phyloP scores from a whole-genome alignment of 2,888 invertebrate genomes.

The Chymomyza amoena region DNA sequence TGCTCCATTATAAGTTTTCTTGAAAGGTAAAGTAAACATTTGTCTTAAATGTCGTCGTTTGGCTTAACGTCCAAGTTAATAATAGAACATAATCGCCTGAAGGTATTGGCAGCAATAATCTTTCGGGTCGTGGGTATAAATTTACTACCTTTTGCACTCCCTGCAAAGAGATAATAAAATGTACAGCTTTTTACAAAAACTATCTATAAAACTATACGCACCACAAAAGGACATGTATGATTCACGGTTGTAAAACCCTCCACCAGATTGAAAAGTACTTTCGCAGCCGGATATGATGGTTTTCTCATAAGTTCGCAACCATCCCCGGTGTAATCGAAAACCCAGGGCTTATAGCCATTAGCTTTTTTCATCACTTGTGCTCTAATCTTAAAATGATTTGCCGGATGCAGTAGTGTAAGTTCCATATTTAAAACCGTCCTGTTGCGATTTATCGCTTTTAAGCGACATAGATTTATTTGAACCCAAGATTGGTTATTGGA shows the following conservation, averaged over 20 bases:
- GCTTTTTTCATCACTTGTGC: slow-evolving; percentile 1
- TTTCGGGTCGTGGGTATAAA: background rate
- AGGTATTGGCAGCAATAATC: background rate
- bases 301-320: background rate
- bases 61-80: background rate
- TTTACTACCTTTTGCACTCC: background rate
- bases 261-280: background rate
- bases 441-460: slow-evolving; percentile 7
- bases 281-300: background rate
- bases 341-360: slow-evolving; percentile 11
- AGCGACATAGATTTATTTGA: slow-evolving; percentile 1
- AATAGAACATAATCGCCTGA: background rate
- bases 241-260: background rate
- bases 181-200: background rate
- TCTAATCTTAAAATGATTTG: background rate
- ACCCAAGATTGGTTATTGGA: slow-evolving; percentile 19
- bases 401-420: background rate
- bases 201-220: background rate
- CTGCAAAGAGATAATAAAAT: background rate
- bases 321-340: background rate
- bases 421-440: background rate
- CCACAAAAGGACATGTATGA: background rate
- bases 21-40: background rate
- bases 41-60: background rate
- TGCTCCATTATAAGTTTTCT: background rate